These are phyloP conservation scores for Beris morrisii DNA, from an alignment of 2,888 invertebrate genomes.

Conservation along the genomic window DNA sequence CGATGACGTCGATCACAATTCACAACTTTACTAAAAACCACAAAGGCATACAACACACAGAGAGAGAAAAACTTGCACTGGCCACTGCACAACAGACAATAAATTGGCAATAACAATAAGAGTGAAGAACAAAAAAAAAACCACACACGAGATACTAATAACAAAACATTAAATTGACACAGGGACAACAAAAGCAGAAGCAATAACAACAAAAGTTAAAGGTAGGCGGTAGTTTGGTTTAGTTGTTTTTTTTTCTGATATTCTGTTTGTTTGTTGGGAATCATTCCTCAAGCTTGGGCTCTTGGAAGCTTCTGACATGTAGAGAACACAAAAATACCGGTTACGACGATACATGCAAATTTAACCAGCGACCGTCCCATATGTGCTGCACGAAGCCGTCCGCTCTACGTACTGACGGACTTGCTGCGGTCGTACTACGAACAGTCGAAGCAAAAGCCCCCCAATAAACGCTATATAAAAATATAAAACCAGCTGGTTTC, in stretches of 20 bases:
- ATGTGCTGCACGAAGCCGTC: slow-evolving; percentile 17
- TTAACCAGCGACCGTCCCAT: slow-evolving; percentile 2
- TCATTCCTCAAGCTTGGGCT: not conserved
- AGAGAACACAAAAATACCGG: slow-evolving; percentile 2
- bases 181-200: slow-evolving; percentile 19
- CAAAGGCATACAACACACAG: slow-evolving; percentile 12
- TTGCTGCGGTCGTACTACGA: slow-evolving; percentile 2
- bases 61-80: slow-evolving; percentile 13
- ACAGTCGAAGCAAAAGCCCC: too few relatives aligned
- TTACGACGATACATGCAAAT: not conserved
- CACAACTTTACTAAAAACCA: not conserved
- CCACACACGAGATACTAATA: slow-evolving; percentile 8
- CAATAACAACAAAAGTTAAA: slow-evolving; percentile 7
- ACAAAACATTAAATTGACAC: slow-evolving; percentile 8
- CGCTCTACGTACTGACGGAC: slow-evolving; percentile 20
- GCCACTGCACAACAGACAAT: slow-evolving; percentile 10
- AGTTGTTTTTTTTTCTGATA: too few relatives aligned
- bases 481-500: slow-evolving; percentile 7
- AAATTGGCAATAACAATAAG: slow-evolving; percentile 22
- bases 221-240: slow-evolving; percentile 11
- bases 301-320: not conserved
- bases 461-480: too few relatives aligned
- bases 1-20: too few relatives aligned
- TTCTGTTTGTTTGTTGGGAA: not conserved
- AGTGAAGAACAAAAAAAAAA: slow-evolving; percentile 14